Evolutionary conservation across 2,113 vertebrate genomes (phyloP), one percentile per base, ranked within the genome.

Genomic region (Okapia johnstoni): DNA sequence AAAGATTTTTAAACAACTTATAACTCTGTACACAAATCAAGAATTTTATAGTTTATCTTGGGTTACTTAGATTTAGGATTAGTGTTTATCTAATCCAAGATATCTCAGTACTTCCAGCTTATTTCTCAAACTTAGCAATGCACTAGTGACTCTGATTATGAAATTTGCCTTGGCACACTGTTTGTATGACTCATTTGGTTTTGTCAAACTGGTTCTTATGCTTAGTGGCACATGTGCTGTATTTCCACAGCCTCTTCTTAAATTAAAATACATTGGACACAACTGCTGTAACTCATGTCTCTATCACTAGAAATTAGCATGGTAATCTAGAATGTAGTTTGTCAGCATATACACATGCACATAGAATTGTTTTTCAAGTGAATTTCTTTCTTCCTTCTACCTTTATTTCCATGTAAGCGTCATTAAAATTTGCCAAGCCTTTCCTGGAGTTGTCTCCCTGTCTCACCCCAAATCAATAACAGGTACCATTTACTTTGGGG

Each of bases 401-500:
- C 12, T 92, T 94, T 86, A 94, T 93, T 86, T 96, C 17, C 36
- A 92, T 95, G 88, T 95, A 36, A 66, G 94, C 50, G 81, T 97
- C 76, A 93, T 96, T 90, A 96, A 73, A 97, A 88, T 36, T 80
- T 90, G 2, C 33, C n/a, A 92, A 61, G 36, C 70, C 50, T 76
- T 92, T 52, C 25, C 79, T 85, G 21, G 50, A 96, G n/a, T 86
- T 90, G 15, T 85, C 30, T 89, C 46, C 26, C 17, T 54, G 12
- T 30, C 61, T 86, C 25, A 88, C 26, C 50, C 90, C 21, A 93
- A 93, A 91, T 96, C 96, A 96, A 93, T 96, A 23, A 90, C 16
- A 73, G 28, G 43, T 73, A 93, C 87, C 95, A 94, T 95, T 96
- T 97, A 80, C 60, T 98, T 88, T 94, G 33, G 84, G 73, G 3